Evolutionary conservation across 37 sponge, comb jelly and placozoan genomes (phyloP).

Genomic region (Crambe crambe): DNA sequence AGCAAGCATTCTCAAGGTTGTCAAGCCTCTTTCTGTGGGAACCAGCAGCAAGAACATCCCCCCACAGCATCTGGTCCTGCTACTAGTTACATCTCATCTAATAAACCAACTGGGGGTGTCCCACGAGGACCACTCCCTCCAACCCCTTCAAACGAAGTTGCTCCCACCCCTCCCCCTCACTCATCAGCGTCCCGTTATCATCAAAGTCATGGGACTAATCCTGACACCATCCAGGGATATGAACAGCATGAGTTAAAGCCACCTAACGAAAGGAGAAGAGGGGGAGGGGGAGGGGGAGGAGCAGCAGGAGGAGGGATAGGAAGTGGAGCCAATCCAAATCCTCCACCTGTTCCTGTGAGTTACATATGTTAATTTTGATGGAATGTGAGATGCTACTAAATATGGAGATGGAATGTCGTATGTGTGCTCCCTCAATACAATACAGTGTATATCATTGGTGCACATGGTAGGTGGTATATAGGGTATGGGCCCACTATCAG

Average conservation of each 20-base stretch:
- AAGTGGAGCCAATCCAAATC: background rate
- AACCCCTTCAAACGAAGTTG: conserved; percentile 1
- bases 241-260: conserved; percentile 10
- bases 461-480: too few species aligned
- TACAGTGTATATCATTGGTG: too few species aligned
- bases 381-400: too few species aligned
- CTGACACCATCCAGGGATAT: conserved; percentile 2
- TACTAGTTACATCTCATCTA: background rate
- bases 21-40: background rate
- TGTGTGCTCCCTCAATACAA: too few species aligned
- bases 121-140: conserved; percentile 41
- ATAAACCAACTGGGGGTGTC: background rate
- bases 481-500: too few species aligned
- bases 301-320: background rate
- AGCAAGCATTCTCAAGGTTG: conserved; percentile 77
- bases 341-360: conserved; percentile 35
- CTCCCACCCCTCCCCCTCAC: conserved; percentile 22
- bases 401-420: too few species aligned
- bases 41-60: background rate
- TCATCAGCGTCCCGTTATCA: conserved; percentile 10
- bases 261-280: background rate
- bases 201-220: conserved; percentile 10
- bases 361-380: too few species aligned
- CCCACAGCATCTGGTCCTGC: background rate
- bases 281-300: background rate